Conservation (phyloP, 2,888 invertebrate genomes). For the Nemoura dubitans region DNA sequence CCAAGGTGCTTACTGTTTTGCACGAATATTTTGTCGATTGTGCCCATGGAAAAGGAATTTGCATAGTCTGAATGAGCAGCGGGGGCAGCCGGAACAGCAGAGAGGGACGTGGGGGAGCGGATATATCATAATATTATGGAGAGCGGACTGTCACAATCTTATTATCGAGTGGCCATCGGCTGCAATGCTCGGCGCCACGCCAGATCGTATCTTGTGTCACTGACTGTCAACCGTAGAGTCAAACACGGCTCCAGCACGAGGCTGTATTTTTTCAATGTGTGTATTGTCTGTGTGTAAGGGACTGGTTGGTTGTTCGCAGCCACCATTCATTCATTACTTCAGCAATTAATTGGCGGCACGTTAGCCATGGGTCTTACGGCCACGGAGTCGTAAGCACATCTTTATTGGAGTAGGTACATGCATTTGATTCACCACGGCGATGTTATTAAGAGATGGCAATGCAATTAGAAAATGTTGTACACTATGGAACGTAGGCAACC, state of each 20-base stretch:
- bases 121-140: too few species aligned
- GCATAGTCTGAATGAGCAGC: background rate
- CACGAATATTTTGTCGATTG: background rate
- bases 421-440: background rate
- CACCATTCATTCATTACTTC: background rate
- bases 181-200: background rate
- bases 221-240: background rate
- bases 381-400: background rate
- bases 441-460: background rate
- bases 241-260: background rate
- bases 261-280: too few species aligned
- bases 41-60: background rate
- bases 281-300: background rate
- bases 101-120: background rate
- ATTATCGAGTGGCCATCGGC: conserved; percentile 12
- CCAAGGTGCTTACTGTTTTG: background rate
- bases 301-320: background rate
- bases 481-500: background rate
- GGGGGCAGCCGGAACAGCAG: background rate
- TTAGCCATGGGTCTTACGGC: background rate
- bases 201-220: background rate
- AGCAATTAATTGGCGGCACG: background rate
- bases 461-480: background rate
- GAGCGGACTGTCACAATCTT: background rate
- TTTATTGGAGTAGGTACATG: background rate